These are phyloP conservation scores for Intoshia linei DNA, from an alignment of 1,140 invertebrate species.

Conservation along the genomic window DNA sequence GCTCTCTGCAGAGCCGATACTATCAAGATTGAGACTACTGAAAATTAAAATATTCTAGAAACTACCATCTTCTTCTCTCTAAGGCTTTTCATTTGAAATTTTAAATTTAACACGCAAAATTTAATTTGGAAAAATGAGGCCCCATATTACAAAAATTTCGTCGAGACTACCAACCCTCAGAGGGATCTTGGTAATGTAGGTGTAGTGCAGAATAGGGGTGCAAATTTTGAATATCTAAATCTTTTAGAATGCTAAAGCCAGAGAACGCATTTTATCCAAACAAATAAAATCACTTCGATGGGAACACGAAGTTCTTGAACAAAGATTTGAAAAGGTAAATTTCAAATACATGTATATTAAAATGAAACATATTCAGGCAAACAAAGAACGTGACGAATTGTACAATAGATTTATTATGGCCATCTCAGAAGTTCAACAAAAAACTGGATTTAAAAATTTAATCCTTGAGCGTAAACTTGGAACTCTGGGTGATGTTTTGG, in stretches of 20 bases:
- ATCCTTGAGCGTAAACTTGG: conserved; percentile 39
- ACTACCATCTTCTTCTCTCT: too few relatives aligned
- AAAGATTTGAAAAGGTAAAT: conserved; percentile 38
- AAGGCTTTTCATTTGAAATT: too few relatives aligned
- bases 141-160: too few relatives aligned
- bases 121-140: too few relatives aligned
- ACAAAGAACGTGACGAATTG: conserved; percentile 39
- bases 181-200: too few relatives aligned
- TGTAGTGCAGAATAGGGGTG: too few relatives aligned
- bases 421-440: conserved; percentile 48
- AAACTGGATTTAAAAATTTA: conserved; percentile 37
- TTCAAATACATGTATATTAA: neutral
- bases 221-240: too few relatives aligned
- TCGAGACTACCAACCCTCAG: too few relatives aligned
- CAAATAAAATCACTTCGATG: conserved; percentile 30
- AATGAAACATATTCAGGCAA: conserved; percentile 21
- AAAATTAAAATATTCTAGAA: too few relatives aligned
- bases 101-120: too few relatives aligned
- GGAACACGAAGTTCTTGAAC: conserved; percentile 35
- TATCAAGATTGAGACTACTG: neutral
- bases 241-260: conserved; percentile 33
- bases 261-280: conserved; percentile 32
- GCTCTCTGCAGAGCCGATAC: conserved; percentile 5
- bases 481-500: conserved; percentile 31
- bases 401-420: conserved; percentile 42